Base-by-base conservation (phyloP, 2,113 vertebrate species). In the Acrocephalus arundinaceus region DNA sequence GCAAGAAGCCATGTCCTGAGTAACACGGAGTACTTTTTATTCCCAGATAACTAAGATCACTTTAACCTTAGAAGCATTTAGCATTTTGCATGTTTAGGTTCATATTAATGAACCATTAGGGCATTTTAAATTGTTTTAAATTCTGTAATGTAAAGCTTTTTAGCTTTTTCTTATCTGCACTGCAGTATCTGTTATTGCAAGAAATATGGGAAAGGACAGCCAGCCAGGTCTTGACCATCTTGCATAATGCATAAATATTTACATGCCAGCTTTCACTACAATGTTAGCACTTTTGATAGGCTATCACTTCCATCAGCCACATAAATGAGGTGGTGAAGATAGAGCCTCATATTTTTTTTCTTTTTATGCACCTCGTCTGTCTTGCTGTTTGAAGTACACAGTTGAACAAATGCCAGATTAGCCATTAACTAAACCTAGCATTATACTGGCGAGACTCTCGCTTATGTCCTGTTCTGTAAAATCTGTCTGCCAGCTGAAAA, bases 351-450 rank as follows among this genome's bases (percentile, higher is more conserved):
- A 11, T 37, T 72, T 78, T 74, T 89, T 89, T 67, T 89, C 22
- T 86, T 83, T 73, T 74, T 67, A 46, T 68, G 80, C 73, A 92
- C 73, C 58, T 91, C 85, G 55, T 75, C 62, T 89, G 55, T 27
- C 86, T 87, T 92, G 54, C 59, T 72, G 39, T 88, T 85, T 78
- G 48, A 79, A 94, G 61, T 54, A 45, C 39, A 30, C 1, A 9
- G 73, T 81, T 89, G 83, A 94, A 78, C 61, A 95, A 95, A 90
- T 91, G 88, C 73, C 91, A 94, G 62, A 80, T 87, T 89, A 95
- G 52, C 83, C 49, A 81, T 85, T 86, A 88, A 89, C 84, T 90
- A 79, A 88, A 87, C 63, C 33, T 48, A 52, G 55, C 5, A 30
- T 88, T 54, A 79, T 33, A 33, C 63, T 67, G 68, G 70, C 74